Evolutionary conservation across 1,140 invertebrate genomes (phyloP).

Genomic region (Glomeris maerens): DNA sequence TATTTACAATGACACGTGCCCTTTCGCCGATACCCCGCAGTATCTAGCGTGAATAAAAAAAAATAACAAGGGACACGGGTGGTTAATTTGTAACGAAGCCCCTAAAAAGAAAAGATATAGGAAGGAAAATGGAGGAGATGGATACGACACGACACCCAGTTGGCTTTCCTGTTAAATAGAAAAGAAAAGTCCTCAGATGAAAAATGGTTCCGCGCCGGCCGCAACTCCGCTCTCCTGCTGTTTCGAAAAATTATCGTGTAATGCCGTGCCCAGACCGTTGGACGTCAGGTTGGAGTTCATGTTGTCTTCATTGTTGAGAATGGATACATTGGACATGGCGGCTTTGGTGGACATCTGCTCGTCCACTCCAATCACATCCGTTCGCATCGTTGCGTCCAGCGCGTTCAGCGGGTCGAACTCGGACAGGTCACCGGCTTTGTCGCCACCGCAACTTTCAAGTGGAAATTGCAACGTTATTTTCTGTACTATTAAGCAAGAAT

Average conservation of each 20-base stretch:
- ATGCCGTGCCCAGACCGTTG: constrained; percentile 1
- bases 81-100: neutral
- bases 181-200: neutral
- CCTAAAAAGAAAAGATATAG: neutral
- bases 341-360: neutral
- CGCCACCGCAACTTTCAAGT: no score
- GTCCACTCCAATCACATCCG: neutral
- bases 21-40: no score
- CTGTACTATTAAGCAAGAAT: no score
- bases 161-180: neutral
- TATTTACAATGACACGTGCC: no score
- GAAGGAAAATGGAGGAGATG: neutral
- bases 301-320: constrained; percentile 6
- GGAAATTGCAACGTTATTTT: no score
- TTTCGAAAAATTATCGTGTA: constrained; percentile 7
- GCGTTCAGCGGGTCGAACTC: constrained; percentile 5
- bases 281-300: constrained; percentile 3
- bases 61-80: neutral
- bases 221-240: constrained; percentile 4
- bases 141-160: neutral
- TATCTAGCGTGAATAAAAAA: no score
- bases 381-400: neutral
- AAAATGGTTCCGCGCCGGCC: neutral
- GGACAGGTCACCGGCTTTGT: constrained; percentile 32
- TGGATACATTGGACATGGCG: neutral